Evolutionary conservation across 2,797 vertebrate species (phyloP).

Genomic region (Acrocephalus scirpaceus): DNA sequence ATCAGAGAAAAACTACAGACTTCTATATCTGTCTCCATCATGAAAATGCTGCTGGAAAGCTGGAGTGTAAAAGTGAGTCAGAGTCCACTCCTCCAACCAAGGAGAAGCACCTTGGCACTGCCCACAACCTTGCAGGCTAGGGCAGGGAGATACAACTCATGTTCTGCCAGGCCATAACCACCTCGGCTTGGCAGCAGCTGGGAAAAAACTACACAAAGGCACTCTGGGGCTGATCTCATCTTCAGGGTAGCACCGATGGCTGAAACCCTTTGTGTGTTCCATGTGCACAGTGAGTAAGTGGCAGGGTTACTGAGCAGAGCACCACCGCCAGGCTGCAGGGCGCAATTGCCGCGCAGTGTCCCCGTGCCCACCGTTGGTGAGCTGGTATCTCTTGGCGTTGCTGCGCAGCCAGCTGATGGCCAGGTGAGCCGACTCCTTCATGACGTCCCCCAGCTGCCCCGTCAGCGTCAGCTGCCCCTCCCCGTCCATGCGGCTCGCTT

Average conservation of each 20-base stretch:
- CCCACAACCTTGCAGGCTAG: neutral
- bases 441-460: slow-evolving; percentile 92
- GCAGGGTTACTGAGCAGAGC: too few relatives aligned
- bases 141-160: neutral
- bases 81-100: neutral
- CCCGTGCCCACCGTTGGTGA: slow-evolving; percentile 80
- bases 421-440: slow-evolving; percentile 97
- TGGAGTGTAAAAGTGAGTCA: neutral
- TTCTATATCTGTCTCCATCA: rapidly evolving
- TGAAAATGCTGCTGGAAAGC: neutral
- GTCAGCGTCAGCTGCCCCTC: slow-evolving; percentile 95
- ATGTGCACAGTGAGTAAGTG: slow-evolving; percentile 26
- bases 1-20: neutral
- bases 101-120: neutral
- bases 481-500: slow-evolving; percentile 94
- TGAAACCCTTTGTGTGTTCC: neutral
- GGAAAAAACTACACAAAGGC: neutral
- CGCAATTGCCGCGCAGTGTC: too few relatives aligned
- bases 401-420: slow-evolving; percentile 97
- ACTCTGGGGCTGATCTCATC: neutral
- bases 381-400: slow-evolving; percentile 89
- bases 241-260: rapidly evolving
- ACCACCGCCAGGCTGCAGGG: too few relatives aligned
- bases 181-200: neutral
- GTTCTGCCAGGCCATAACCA: neutral